A percentile compares a stretch with the other conserved stretches of the same genome.
Conservation (phyloP, 2,113 vertebrate species). For the Thryonomys swinderianus region DNA sequence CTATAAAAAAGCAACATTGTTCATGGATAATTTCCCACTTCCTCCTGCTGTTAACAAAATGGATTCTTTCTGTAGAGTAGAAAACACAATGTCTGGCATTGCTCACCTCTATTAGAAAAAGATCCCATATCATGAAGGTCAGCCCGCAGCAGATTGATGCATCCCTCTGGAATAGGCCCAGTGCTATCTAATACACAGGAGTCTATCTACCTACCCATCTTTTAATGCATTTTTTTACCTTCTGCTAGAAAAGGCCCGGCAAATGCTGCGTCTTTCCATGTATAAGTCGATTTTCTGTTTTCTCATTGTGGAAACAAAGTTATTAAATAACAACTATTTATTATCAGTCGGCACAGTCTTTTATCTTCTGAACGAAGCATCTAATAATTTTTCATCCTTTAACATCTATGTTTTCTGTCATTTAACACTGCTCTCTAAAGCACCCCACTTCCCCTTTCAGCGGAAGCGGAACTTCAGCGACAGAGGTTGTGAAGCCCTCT, state of each 20-base stretch:
- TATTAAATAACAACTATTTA: not conserved
- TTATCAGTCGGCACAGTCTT: not conserved
- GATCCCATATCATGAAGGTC: not conserved
- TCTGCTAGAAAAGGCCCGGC: not conserved
- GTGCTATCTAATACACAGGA: not conserved
- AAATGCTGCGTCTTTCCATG: not conserved
- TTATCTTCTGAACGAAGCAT: not conserved
- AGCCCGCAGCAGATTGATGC: not conserved
- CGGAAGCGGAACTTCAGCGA: not conserved
- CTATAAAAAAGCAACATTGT: slow-evolving; percentile 41
- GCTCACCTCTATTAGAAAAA: not conserved
- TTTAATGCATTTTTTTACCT: not conserved
- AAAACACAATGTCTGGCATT: slow-evolving; percentile 25
- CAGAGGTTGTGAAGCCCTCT: not conserved
- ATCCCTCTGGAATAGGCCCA: not conserved
- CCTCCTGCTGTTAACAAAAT: slow-evolving; percentile 70
- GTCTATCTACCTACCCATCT: not conserved
- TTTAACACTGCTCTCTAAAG: not conserved
- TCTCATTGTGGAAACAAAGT: not conserved
- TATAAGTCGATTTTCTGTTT: slow-evolving; percentile 34
- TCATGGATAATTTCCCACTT: slow-evolving; percentile 71
- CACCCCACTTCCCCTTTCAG: not conserved
- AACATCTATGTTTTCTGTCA: not conserved
- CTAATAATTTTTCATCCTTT: not conserved
- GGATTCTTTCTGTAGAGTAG: slow-evolving; percentile 59